Percentiles rank a stretch among this genome's conserved stretches.
Conservation (phyloP, 2,888 invertebrate species). For the Coelogynopora nodosa region DNA sequence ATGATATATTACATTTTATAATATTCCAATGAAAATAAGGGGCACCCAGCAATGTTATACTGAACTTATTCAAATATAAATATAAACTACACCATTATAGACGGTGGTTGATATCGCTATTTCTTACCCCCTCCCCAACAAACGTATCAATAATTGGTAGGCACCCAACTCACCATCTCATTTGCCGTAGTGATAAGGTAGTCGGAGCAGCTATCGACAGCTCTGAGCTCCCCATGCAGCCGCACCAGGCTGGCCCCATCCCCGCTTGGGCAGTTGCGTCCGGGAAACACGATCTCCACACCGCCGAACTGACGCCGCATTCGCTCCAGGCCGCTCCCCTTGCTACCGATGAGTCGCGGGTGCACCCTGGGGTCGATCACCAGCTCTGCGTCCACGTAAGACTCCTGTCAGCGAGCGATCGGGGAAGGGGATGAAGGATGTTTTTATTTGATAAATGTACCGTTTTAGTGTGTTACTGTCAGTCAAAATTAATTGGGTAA, state of each 20-base stretch:
- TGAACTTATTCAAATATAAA: too few relatives aligned
- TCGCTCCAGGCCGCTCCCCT: conserved; percentile 23
- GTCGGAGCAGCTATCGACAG: conserved; percentile 38
- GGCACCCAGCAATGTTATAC: too few relatives aligned
- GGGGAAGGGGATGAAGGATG: neutral
- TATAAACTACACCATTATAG: too few relatives aligned
- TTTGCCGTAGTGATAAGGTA: conserved; percentile 32
- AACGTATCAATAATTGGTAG: too few relatives aligned
- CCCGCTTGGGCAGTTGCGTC: conserved; percentile 1
- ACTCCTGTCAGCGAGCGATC: conserved; percentile 2
- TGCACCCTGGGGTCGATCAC: conserved; percentile 34
- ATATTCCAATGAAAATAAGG: too few relatives aligned
- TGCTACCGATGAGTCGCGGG: conserved; percentile 26
- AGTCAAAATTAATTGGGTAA: too few relatives aligned
- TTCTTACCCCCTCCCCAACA: too few relatives aligned
- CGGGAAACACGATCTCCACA: conserved; percentile 38
- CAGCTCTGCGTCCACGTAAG: conserved; percentile 33
- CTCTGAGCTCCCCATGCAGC: conserved; percentile 1
- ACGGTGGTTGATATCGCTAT: too few relatives aligned
- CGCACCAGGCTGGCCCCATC: conserved; percentile 21
- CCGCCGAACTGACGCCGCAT: conserved; percentile 8
- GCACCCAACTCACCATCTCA: conserved; percentile 38
- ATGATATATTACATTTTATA: too few relatives aligned
- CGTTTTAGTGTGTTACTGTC: too few relatives aligned
- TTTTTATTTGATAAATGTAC: too few relatives aligned